phyloP scores from a whole-genome alignment of 2,113 vertebrate species.

The Monopterus albus region DNA sequence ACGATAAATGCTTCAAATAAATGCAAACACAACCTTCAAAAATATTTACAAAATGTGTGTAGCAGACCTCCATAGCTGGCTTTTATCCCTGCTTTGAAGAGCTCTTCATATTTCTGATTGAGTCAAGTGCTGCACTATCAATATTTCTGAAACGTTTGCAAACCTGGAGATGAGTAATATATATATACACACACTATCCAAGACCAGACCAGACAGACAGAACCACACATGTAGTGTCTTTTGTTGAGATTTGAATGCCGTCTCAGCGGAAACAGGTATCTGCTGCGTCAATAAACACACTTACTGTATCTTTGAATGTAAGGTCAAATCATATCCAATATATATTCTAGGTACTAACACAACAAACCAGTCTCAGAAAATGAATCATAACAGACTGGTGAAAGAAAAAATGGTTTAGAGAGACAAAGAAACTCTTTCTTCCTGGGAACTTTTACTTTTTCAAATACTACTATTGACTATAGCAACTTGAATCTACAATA shows the following conservation, averaged over 20 bases:
- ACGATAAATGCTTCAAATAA: neutral
- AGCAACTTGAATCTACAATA: no score
- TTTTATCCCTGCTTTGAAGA: slow-evolving; percentile 49
- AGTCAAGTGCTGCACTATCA: slow-evolving; percentile 25
- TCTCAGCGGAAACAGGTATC: neutral
- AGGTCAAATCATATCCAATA: neutral
- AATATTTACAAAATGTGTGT: slow-evolving; percentile 18
- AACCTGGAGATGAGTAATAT: slow-evolving; percentile 10
- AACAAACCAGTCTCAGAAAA: neutral
- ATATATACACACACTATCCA: no score
- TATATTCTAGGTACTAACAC: neutral
- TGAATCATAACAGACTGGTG: neutral
- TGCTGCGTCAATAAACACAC: neutral
- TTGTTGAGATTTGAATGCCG: neutral
- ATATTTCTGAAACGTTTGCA: slow-evolving; percentile 26
- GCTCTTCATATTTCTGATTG: slow-evolving; percentile 17
- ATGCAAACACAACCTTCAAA: neutral
- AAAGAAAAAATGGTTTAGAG: no score
- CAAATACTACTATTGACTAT: no score
- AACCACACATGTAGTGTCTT: neutral
- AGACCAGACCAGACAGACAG: no score
- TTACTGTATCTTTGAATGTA: neutral
- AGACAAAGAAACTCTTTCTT: no score
- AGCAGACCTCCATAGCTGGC: slow-evolving; percentile 34
- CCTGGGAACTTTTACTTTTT: neutral